Base-by-base conservation (phyloP, 2,797 vertebrate genomes). In the Pangasius larnaudii region DNA sequence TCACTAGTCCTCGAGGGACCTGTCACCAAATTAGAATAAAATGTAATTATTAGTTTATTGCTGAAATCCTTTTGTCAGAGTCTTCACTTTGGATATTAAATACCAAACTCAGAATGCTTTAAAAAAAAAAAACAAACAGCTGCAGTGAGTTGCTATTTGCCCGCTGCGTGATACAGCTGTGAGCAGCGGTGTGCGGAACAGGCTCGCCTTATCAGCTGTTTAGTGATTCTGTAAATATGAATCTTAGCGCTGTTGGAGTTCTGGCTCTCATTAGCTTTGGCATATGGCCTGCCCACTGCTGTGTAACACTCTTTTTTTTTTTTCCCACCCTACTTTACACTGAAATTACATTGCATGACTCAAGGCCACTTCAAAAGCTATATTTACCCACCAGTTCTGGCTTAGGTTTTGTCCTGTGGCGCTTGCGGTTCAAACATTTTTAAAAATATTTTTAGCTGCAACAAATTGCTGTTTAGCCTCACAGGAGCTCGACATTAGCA, bases 191-290 rank as follows among this genome's bases (percentile, higher is more conserved):
- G 77, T 72, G 53, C 67, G 10, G 88, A 84, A 82, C 24, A 27
- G 58, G 56, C 58, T 30, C 24, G n/a, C 71, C 65, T 90, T 80
- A 80, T 88, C 84, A 77, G 83, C 79, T 86, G 86, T 53, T 84
- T 59, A 56, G 80, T 3, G n/a, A 83, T 90, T 88, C 51, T 88
- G 80, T 86, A 84, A 86, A 90, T 84, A 84, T 85, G 82, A 84
- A 82, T 84, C 69, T 86, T 58, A 72, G 85, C 72, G 2, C 84
- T 10, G 67, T 53, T 51, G 85, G 85, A 78, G 79, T 85, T 88
- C 85, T 69, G 14, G 75, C 46, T 49, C 85, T 67, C 85, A 88
- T 83, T 85, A 89, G 83, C 56, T 39, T 81, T 87, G 81, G 74
- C 69, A 46, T 53, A 19, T 42, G 24, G 61, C 72, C 85, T 85